Conservation (phyloP, 2,797 vertebrate species). For the Coregonus suidteri region DNA sequence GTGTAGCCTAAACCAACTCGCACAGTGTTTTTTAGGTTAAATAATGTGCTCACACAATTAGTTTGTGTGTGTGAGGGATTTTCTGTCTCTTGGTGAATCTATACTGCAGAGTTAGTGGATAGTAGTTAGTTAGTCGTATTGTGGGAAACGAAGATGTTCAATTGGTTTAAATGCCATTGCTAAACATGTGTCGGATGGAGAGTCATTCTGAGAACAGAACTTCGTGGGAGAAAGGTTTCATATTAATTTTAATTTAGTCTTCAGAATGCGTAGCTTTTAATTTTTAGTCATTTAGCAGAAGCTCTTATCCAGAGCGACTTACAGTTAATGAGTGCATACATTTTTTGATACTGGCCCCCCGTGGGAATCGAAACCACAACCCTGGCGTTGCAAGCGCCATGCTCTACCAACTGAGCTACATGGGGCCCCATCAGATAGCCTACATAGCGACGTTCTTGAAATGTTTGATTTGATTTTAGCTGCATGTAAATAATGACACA, state of each 20-base stretch:
- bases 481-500: conserved; percentile 62
- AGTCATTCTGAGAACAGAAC: no score
- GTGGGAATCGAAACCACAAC: no score
- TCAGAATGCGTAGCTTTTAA: conserved; percentile 14
- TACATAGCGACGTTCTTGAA: conserved; percentile 35
- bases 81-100: neutral
- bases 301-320: no score
- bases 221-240: neutral
- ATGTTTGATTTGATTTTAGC: conserved; percentile 56
- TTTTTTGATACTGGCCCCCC: no score
- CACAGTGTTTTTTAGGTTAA: neutral
- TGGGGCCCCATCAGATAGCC: conserved; percentile 17
- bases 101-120: neutral
- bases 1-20: no score
- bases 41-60: neutral
- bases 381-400: no score
- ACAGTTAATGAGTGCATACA: no score
- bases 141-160: neutral
- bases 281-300: conserved; percentile 1
- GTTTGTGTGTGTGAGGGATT: neutral
- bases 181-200: no score
- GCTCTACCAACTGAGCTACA: no score
- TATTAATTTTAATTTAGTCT: conserved; percentile 9
- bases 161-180: neutral
- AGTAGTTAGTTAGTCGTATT: neutral